Conservation (phyloP, 53 echinoderm and acorn worm species). For the Crossaster papposus region DNA sequence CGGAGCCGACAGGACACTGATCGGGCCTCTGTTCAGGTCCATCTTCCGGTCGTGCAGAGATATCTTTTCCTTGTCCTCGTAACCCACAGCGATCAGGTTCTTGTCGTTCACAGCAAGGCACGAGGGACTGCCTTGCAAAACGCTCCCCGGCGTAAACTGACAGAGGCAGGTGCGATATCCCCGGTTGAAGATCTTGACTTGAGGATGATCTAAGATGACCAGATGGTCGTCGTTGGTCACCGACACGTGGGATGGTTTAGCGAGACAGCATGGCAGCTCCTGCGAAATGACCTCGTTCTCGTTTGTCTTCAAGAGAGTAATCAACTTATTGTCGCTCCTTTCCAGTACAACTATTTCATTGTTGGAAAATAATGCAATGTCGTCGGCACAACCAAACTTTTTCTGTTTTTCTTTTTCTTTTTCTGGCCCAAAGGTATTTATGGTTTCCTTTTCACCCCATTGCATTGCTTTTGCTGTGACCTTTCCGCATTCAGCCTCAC, state of each 20-base stretch:
- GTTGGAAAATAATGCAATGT: conserved; percentile 4
- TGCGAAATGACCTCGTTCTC: neutral
- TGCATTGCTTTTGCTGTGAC: too few species aligned
- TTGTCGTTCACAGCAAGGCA: conserved; percentile 5
- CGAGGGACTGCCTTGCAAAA: neutral
- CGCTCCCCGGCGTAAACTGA: neutral
- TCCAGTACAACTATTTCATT: neutral
- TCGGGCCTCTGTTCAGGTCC: neutral
- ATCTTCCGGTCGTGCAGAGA: conserved; percentile 4
- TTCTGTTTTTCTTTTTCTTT: too few species aligned
- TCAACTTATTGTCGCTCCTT: neutral
- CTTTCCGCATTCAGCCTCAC: too few species aligned
- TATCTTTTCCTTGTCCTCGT: neutral
- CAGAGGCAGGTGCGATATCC: neutral
- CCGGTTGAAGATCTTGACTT: conserved; percentile 24
- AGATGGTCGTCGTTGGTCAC: conserved; percentile 5
- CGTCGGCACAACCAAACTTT: neutral
- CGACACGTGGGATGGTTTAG: neutral
- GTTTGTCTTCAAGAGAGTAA: neutral
- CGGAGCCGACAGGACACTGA: neutral
- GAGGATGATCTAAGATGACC: neutral
- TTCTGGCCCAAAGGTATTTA: neutral
- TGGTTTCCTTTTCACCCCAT: neutral
- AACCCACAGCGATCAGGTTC: conserved; percentile 5
- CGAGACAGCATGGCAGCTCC: neutral